These are phyloP conservation scores for Coptotermes formosanus DNA, from an alignment of 1,140 invertebrate species.

Conservation along the genomic window DNA sequence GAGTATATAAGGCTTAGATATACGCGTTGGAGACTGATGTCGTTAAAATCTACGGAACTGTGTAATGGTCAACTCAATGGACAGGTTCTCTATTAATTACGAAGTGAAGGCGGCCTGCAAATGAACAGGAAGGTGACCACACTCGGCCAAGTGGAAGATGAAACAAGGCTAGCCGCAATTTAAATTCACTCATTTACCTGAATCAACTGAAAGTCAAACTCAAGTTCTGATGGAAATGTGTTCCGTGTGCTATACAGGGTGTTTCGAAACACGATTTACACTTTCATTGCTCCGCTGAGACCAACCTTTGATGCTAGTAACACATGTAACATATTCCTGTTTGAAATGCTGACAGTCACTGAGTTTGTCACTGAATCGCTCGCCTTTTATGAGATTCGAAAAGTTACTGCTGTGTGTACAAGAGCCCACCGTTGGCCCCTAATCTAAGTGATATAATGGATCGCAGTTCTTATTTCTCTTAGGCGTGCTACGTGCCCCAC, in stretches of 20 bases:
- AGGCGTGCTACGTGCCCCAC: too few relatives aligned
- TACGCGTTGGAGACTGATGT: neutral
- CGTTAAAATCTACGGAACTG: neutral
- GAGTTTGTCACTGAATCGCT: too few relatives aligned
- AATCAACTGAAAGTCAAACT: neutral
- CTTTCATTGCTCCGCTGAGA: neutral
- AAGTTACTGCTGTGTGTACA: too few relatives aligned
- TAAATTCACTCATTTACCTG: neutral
- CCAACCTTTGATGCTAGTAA: too few relatives aligned
- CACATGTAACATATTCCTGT: too few relatives aligned
- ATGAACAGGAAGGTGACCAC: neutral
- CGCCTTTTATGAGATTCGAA: too few relatives aligned
- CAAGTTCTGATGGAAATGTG: neutral
- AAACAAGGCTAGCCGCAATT: constrained; percentile 14
- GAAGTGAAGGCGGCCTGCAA: neutral
- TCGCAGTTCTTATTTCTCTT: too few relatives aligned
- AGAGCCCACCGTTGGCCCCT: too few relatives aligned
- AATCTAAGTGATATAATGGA: too few relatives aligned
- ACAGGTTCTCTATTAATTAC: neutral
- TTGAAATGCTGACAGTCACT: too few relatives aligned
- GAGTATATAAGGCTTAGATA: neutral
- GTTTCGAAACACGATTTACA: neutral
- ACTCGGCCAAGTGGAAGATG: neutral
- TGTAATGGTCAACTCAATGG: neutral
- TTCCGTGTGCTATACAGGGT: neutral